phyloP scores from a whole-genome alignment of 2,797 vertebrate species.

The Nyctalus aviator region DNA sequence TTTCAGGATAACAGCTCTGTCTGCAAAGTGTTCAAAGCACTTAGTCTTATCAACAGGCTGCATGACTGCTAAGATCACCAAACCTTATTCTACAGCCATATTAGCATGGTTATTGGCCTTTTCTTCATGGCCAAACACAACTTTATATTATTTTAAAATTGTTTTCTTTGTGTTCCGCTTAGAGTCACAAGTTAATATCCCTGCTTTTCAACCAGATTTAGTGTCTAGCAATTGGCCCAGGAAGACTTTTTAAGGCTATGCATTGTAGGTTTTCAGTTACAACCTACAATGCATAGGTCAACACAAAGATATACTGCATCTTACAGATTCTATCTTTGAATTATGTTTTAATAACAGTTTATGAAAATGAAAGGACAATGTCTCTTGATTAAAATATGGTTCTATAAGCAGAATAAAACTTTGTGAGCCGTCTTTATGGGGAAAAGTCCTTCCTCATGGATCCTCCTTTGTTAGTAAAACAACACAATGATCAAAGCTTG shows the following conservation, averaged over 20 bases:
- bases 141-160: neutral
- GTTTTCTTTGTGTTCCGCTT: neutral
- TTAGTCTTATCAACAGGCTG: neutral
- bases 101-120: neutral
- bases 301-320: neutral
- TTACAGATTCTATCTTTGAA: conserved; percentile 3
- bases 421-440: neutral
- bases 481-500: neutral
- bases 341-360: neutral
- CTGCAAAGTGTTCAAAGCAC: neutral
- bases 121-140: neutral
- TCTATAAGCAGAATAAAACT: neutral
- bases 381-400: neutral
- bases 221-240: neutral
- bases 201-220: neutral
- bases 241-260: neutral
- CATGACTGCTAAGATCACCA: neutral
- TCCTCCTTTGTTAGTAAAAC: neutral
- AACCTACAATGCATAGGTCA: neutral
- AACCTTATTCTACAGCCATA: neutral
- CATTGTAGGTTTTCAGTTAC: neutral
- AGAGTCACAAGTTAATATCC: neutral
- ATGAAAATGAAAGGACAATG: neutral
- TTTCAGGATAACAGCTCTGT: neutral
- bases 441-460: neutral